Evolutionary conservation across 2,888 invertebrate species (phyloP).

Genomic region (Schrankia costaestrigalis): DNA sequence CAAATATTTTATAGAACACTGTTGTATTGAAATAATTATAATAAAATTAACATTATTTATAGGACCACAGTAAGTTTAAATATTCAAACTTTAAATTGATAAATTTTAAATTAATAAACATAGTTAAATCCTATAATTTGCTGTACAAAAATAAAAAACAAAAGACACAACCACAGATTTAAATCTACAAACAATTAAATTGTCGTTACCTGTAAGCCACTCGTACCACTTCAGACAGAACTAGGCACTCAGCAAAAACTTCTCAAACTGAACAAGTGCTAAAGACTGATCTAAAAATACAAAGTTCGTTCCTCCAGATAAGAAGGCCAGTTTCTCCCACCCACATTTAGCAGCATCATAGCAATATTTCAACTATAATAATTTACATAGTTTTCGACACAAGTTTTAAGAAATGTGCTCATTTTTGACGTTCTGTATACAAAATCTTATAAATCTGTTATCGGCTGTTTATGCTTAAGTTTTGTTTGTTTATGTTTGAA

Average conservation of each 20-base stretch:
- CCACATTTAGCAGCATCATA: constrained; percentile 16
- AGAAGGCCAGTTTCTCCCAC: constrained; percentile 42
- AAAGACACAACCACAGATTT: not conserved
- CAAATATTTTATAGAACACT: no score
- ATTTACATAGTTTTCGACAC: constrained; percentile 15
- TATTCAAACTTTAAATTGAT: no score
- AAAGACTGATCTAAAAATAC: constrained; percentile 67
- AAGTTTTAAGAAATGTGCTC: constrained; percentile 15
- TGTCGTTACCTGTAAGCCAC: constrained; percentile 6
- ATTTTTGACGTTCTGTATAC: constrained; percentile 47
- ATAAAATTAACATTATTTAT: no score
- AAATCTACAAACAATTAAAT: no score
- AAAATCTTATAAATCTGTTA: constrained; percentile 66
- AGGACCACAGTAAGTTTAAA: no score
- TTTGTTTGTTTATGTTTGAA: constrained; percentile 43
- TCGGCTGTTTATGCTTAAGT: constrained; percentile 70
- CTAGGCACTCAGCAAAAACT: constrained; percentile 36
- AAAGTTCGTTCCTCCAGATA: constrained; percentile 64
- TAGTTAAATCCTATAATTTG: no score
- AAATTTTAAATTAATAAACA: no score
- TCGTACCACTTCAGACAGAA: constrained; percentile 10
- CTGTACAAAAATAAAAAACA: not conserved
- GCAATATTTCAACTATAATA: constrained; percentile 20
- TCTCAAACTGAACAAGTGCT: constrained; percentile 59
- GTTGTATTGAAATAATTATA: no score